These are phyloP conservation scores for Calliphora vomitoria DNA, from an alignment of 2,888 invertebrate genomes.

Conservation along the genomic window DNA sequence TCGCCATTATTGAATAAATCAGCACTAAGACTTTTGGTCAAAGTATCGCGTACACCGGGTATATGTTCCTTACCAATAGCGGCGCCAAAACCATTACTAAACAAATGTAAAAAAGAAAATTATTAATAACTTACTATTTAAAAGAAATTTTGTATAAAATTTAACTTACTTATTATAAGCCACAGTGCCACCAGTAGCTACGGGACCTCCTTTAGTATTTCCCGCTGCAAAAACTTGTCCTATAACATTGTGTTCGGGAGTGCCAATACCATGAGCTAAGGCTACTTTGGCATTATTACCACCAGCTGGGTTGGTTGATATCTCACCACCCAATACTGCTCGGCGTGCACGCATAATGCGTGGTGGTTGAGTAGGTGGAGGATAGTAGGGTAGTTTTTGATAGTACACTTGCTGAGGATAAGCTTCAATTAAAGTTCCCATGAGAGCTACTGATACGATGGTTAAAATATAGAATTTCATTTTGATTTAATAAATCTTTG, in stretches of 20 bases:
- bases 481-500: not conserved
- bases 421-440: constrained; percentile 61
- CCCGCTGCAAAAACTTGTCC: constrained; percentile 77
- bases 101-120: not conserved
- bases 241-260: constrained; percentile 79
- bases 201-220: constrained; percentile 75
- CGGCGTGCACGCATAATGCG: constrained; percentile 76
- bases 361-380: constrained; percentile 61
- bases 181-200: constrained; percentile 74
- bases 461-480: constrained; percentile 67
- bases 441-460: constrained; percentile 17
- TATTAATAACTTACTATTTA: not conserved
- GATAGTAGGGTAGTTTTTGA: constrained; percentile 75
- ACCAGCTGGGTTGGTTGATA: constrained; percentile 79
- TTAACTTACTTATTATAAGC: constrained; percentile 75
- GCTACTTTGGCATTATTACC: constrained; percentile 78
- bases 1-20: constrained; percentile 78
- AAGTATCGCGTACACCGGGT: constrained; percentile 75
- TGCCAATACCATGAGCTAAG: constrained; percentile 78
- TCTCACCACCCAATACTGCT: constrained; percentile 77
- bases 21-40: constrained; percentile 73
- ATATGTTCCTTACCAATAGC: constrained; percentile 70
- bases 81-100: constrained; percentile 74
- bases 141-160: not conserved
- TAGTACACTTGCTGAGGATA: constrained; percentile 32